Conservation (phyloP, 2,113 vertebrate genomes). For the Gymnobelideus leadbeateri region DNA sequence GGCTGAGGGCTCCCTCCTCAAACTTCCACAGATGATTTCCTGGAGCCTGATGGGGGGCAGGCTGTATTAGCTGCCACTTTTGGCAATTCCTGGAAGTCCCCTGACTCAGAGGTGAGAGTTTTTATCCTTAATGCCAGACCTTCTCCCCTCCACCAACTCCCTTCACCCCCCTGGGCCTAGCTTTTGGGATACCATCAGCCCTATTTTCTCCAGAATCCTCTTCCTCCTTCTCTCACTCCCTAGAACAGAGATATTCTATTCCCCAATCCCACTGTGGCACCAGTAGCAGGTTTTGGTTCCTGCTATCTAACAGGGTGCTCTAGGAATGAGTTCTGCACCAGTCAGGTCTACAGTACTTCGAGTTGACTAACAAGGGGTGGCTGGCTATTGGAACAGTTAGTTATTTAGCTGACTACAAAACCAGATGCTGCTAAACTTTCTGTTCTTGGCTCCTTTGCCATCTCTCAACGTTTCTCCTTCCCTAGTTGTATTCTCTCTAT, state of each 20-base stretch:
- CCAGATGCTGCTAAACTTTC: background rate
- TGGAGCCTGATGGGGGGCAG: slow-evolving; percentile 75
- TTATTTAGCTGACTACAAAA: background rate
- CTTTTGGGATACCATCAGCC: background rate
- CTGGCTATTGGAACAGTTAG: background rate
- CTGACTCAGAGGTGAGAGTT: slow-evolving; percentile 78
- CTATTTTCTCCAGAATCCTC: background rate
- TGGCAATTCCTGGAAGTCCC: slow-evolving; percentile 92
- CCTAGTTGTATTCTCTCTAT: background rate
- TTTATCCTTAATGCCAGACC: background rate
- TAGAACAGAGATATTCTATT: background rate
- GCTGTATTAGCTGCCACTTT: slow-evolving; percentile 87
- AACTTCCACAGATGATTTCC: slow-evolving; percentile 77
- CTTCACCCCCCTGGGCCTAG: background rate
- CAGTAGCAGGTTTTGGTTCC: background rate
- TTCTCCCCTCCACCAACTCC: background rate
- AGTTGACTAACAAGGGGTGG: background rate
- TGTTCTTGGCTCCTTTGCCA: background rate
- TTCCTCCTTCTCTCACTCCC: background rate
- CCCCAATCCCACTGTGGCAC: background rate
- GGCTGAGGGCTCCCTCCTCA: background rate
- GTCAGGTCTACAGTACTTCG: background rate
- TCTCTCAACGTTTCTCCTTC: no score
- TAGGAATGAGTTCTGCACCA: background rate
- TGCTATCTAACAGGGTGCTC: background rate